Evolutionary conservation across 2,888 invertebrate genomes (phyloP), one percentile per base, ranked within the genome.

Genomic region (Cosmia trapezina): DNA sequence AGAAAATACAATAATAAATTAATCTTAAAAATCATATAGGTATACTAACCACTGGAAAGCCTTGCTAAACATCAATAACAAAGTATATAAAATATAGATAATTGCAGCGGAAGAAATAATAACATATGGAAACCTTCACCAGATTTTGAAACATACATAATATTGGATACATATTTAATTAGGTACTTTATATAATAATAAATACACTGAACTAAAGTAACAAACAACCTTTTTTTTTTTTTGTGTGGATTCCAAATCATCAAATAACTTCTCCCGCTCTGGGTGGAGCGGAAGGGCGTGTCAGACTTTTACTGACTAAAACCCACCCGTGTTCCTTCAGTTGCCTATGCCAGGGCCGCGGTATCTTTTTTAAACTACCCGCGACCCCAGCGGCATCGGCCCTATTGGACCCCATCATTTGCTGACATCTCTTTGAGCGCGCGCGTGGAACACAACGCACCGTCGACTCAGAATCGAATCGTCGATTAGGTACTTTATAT

Each of bases 1-100:
- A 92, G 92, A 91, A 93, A 94, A 95, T 92, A 94, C 89, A 93
- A 91, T 84, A 91, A 91, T 88, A 93, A 93, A 93, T 93, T 90
- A 93, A 92, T 91, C 83, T 90, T 89, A 89, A 81, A 86, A 89
- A 91, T 87, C 81, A 89, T 85, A 81, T 59, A 77, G 37, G 61
- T 66, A 79, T 78, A 78, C 70, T 68, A 73, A 78, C 78, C 73
- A 83, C 75, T 63, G 59, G 70, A 45, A 87, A 86, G 82, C 83
- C 53, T 74, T 67, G 76, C 75, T 80, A 78, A 67, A 78, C 75
- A 84, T 78, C 61, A 79, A 79, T 66, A 75, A 70, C 11, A 72
- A 74, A 81, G 61, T 72, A 76, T 66, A 73, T 63, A 81, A 73
- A 82, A 70, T 62, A 80, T 71, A 81, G 43, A 56, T 68, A 69